Conservation (phyloP, 1,140 invertebrate species). For the Geopemphigus sp. region DNA sequence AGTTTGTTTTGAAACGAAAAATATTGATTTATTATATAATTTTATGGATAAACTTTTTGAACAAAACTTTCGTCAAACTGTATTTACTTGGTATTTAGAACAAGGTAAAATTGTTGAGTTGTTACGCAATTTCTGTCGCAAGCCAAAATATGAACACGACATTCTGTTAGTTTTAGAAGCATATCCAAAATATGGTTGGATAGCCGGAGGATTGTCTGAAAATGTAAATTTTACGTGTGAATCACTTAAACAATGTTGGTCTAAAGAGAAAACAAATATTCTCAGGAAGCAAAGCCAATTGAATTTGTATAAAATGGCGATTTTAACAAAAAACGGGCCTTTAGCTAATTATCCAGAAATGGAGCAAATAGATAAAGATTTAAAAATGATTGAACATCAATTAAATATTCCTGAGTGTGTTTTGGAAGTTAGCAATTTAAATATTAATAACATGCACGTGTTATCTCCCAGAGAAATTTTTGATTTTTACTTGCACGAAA, state of each 20-base stretch:
- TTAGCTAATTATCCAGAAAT: neutral
- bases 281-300: conserved; percentile 30
- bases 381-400: conserved; percentile 33
- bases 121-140: conserved; percentile 42
- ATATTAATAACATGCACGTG: conserved; percentile 20
- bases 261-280: conserved; percentile 29
- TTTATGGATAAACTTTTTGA: conserved; percentile 40
- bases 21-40: conserved; percentile 40
- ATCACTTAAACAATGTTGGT: conserved; percentile 29
- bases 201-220: conserved; percentile 37
- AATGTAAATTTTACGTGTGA: conserved; percentile 20
- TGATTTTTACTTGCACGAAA: neutral
- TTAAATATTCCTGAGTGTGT: conserved; percentile 32
- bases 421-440: neutral
- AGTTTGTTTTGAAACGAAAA: conserved; percentile 36
- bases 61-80: conserved; percentile 42
- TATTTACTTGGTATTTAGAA: conserved; percentile 41
- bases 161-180: conserved; percentile 23
- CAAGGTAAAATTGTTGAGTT: conserved; percentile 38
- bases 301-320: conserved; percentile 23
- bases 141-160: conserved; percentile 35
- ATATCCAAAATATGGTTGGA: conserved; percentile 47
- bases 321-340: conserved; percentile 25
- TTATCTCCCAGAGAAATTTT: conserved; percentile 27
- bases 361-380: neutral